Percentiles rank a stretch among this genome's conserved stretches.
These are phyloP conservation scores for Tautogolabrus adspersus DNA, from an alignment of 2,113 vertebrate genomes.

Conservation along the genomic window DNA sequence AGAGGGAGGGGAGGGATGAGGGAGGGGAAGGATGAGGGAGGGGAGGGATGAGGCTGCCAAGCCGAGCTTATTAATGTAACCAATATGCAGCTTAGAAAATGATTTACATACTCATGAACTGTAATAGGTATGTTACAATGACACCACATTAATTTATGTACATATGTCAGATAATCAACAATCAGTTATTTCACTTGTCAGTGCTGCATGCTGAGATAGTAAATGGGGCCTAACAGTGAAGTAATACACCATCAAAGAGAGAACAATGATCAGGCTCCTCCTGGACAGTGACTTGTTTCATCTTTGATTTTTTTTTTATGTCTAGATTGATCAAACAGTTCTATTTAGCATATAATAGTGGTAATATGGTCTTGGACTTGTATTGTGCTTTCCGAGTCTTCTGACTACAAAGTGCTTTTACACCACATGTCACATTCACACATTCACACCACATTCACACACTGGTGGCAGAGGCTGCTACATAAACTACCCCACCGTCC, in stretches of 20 bases:
- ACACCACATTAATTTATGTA: conserved; percentile 34
- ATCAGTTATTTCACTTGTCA: conserved; percentile 33
- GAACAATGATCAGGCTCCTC: conserved; percentile 28
- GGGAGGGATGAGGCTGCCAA: conserved; percentile 10
- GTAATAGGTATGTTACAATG: conserved; percentile 34
- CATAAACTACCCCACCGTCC: too few species aligned
- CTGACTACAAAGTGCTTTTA: too few species aligned
- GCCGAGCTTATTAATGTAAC: conserved; percentile 36
- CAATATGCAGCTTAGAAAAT: conserved; percentile 25
- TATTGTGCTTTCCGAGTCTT: too few species aligned
- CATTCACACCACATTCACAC: too few species aligned
- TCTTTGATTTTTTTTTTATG: neutral
- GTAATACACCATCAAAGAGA: conserved; percentile 37
- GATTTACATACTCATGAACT: conserved; percentile 33
- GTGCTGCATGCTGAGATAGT: conserved; percentile 32
- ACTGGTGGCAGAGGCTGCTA: too few species aligned
- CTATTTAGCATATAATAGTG: too few species aligned
- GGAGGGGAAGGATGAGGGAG: neutral
- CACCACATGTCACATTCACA: too few species aligned
- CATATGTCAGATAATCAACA: conserved; percentile 30
- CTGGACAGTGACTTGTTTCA: conserved; percentile 33
- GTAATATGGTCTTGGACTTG: too few species aligned
- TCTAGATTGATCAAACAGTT: neutral
- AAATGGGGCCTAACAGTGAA: conserved; percentile 41
- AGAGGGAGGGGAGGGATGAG: conserved; percentile 9